phyloP scores from a whole-genome alignment of 2,113 vertebrate genomes.

The Amblyopsis rosae region DNA sequence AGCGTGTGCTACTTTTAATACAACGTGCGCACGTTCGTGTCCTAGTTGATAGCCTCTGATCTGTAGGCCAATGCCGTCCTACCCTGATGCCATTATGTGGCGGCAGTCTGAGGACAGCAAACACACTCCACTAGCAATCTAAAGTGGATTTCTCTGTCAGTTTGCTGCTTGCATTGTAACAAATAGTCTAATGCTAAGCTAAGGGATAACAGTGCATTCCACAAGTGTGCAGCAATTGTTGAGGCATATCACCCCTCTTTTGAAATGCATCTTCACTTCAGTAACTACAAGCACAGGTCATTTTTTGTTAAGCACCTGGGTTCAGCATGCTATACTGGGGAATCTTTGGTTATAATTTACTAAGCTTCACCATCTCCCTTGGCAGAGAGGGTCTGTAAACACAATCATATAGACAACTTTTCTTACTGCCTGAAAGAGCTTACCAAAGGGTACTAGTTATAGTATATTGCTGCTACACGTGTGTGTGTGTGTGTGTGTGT shows the following conservation, averaged over 20 bases:
- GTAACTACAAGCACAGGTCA: background rate
- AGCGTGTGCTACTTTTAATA: background rate
- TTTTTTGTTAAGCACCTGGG: conserved; percentile 37
- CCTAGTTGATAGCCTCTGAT: background rate
- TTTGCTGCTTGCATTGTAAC: background rate
- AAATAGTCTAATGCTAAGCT: background rate
- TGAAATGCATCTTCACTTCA: background rate
- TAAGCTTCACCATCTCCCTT: conserved; percentile 53
- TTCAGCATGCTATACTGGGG: conserved; percentile 27
- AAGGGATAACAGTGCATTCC: background rate
- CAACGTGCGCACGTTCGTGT: background rate
- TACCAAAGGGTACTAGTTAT: background rate
- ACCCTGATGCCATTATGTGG: too few relatives aligned
- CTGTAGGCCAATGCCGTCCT: background rate
- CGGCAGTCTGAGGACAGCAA: too few relatives aligned
- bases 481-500: conserved; percentile 7
- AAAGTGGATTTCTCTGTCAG: background rate
- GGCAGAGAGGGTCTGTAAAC: conserved; percentile 13
- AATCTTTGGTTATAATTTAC: conserved; percentile 67
- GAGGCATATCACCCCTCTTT: background rate
- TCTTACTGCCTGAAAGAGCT: background rate
- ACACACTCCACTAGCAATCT: too few relatives aligned
- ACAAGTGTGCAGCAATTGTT: background rate
- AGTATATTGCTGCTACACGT: conserved; percentile 11
- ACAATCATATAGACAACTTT: background rate